Base-by-base conservation (phyloP, 2,113 vertebrate genomes). In the Calidris pygmaea region DNA sequence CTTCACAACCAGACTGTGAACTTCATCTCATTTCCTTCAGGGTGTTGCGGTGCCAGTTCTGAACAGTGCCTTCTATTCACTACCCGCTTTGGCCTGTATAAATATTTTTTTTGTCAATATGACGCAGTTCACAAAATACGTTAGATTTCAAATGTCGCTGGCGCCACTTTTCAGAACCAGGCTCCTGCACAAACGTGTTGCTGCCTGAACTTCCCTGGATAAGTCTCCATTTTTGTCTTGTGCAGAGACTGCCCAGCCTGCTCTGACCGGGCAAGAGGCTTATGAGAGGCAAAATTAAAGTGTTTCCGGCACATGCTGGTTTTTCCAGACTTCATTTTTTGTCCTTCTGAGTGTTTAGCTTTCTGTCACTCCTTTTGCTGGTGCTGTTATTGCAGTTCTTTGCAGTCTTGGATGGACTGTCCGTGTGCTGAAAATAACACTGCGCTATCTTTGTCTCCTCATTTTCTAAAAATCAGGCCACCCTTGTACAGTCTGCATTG, bases 41-140 rank as follows among this genome's bases (percentile, higher is more conserved):
- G 73, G 92, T 84, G 85, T 74, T 30, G 10, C 18, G 1, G 72
- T 97, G 95, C 97, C 97, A 93, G 84, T 92, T 80, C 70, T 52
- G 87, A 96, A 97, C 94, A 96, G 93, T 90, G 67, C 63, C 80
- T 93, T 93, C 93, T 90, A 96, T 97, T 97, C 96, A 95, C 73
- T 35, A 17, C 18, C 41, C 2, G 5, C 58, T 78, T 72, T 67
- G 37, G 75, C 74, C 89, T 95, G 53, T 68, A 39, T 80, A 94
- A 89, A 89, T 90, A 62, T 96, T 95, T 39, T 58, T 79, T 82
- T 53, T 55, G 37, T 52, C 10, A 0, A 43, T 60, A 58, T 94
- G 93, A 92, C 13, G 24, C 89, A 89, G 66, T 71, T 97, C 65
- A 47, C 74, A 23, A 26, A 59, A 70, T 79, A 29, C 29, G 43